These are phyloP conservation scores for Heliconius erato DNA, from an alignment of 2,888 invertebrate species.

Conservation along the genomic window DNA sequence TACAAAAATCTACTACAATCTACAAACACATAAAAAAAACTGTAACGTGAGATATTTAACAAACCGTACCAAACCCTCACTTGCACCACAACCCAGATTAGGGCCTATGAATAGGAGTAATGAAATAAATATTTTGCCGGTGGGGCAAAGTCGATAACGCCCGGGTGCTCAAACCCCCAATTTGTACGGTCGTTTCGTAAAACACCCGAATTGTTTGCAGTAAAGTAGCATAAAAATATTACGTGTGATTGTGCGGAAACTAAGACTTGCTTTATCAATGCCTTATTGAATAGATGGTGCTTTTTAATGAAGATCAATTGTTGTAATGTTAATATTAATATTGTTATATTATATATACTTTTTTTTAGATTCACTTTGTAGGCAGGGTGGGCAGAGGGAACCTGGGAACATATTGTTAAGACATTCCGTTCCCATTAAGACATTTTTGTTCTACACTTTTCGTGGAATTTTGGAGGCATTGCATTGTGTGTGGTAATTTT, in stretches of 20 bases:
- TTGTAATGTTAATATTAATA: background rate
- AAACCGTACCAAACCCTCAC: constrained; percentile 47
- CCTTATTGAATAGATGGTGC: constrained; percentile 26
- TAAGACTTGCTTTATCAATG: constrained; percentile 40
- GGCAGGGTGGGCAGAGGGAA: too few relatives aligned
- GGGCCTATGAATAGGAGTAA: constrained; percentile 84
- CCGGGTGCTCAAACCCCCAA: constrained; percentile 78
- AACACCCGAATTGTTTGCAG: constrained; percentile 75
- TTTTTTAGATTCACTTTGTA: background rate
- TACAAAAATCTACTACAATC: background rate
- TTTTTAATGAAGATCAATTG: background rate
- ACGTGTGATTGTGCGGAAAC: constrained; percentile 78
- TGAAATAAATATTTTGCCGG: constrained; percentile 86
- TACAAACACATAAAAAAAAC: background rate
- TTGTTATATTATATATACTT: background rate
- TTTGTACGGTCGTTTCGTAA: constrained; percentile 78
- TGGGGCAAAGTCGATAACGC: constrained; percentile 80
- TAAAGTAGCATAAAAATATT: constrained; percentile 73
- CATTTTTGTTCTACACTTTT: background rate
- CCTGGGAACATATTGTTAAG: background rate
- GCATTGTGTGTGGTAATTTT: background rate
- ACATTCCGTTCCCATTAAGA: background rate
- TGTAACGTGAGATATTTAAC: background rate
- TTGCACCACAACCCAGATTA: constrained; percentile 76
- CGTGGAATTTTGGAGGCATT: background rate